Evolutionary conservation across 2,113 vertebrate genomes (phyloP), one percentile per base, ranked within the genome.

Genomic region (Danio rerio): DNA sequence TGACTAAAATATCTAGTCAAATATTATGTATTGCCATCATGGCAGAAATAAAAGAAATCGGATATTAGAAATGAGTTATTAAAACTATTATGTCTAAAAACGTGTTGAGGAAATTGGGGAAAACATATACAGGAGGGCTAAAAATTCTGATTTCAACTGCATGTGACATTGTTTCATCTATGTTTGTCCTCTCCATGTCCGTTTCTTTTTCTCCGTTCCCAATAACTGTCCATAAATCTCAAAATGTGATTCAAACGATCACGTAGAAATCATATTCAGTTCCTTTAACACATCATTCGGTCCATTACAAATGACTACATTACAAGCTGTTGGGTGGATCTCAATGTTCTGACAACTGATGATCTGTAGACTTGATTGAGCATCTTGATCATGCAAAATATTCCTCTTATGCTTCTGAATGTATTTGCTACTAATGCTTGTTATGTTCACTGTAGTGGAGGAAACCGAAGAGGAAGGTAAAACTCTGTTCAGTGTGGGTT

Each of bases 371-470:
- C 43, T 16, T 63, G 47, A 65, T n/a, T 31, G 31, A 62, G 40
- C 43, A 66, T n/a, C 70, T 16, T 78, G 75, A 65, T 55, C 43
- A 15, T 52, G 62, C 43, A 45, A n/a, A 31, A 55, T 73, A 16
- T 73, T 80, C 62, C 55, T 73, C 40, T 59, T 85, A 74, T 84
- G 81, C 86, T 76, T 81, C 76, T n/a, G 49, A 16, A 84, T 78
- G 59, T 81, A 89, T 86, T 85, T 84, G 89, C 87, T 84, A 85
- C 84, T 91, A 89, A 91, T 90, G 79, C 56, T 77, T 87, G 81
- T 86, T 89, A 79, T 83, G 79, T 89, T 87, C 84, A 81, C 81
- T 88, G 86, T 86, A 82, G 86, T 80, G 86, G 86, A 89, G 83
- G 79, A 83, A 16, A 21, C 84, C 43, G 61, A 62, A 82, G 84